phyloP scores from a whole-genome alignment of 2,113 vertebrate species.

The Struthio camelus region DNA sequence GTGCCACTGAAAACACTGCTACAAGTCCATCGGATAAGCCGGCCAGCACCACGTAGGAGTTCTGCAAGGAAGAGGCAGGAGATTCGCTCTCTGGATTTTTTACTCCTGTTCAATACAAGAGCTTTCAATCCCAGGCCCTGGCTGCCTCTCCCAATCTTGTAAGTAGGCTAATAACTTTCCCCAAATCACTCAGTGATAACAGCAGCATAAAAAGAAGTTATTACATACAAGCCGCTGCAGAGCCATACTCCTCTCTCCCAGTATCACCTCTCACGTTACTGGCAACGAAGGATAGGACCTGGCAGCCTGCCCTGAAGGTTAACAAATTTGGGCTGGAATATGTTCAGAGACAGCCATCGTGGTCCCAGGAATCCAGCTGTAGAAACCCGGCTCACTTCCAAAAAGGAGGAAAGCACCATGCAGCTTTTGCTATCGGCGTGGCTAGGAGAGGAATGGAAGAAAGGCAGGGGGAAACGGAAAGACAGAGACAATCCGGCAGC shows the following conservation, averaged over 20 bases:
- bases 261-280: conserved; percentile 27
- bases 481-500: background rate
- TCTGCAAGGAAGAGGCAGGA: conserved; percentile 64
- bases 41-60: conserved; percentile 83
- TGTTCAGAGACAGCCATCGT: conserved; percentile 8
- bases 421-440: background rate
- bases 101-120: background rate
- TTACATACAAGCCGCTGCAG: background rate
- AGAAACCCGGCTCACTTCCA: conserved; percentile 22
- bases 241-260: conserved; percentile 36
- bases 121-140: background rate
- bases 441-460: background rate
- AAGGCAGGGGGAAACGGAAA: background rate
- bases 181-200: background rate
- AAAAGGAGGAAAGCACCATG: background rate
- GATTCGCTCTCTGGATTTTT: background rate
- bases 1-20: conserved; percentile 80
- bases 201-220: background rate
- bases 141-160: background rate
- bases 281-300: background rate
- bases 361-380: conserved; percentile 33
- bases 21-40: conserved; percentile 91
- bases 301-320: conserved; percentile 32
- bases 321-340: conserved; percentile 41
- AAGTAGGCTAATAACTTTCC: background rate